These are phyloP conservation scores for Scomber japonicus DNA, from an alignment of 2,113 vertebrate genomes.

Conservation along the genomic window DNA sequence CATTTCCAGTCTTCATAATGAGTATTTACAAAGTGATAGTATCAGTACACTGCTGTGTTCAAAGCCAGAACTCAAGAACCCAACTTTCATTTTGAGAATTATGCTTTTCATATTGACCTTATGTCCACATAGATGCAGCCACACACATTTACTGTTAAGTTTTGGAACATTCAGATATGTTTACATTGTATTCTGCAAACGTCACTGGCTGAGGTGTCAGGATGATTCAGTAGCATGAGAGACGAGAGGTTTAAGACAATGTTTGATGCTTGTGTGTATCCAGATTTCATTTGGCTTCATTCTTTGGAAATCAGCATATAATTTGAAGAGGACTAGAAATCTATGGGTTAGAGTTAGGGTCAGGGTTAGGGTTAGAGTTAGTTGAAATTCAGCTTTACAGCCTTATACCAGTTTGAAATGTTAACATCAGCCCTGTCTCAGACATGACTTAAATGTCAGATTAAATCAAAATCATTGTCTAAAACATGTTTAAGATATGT, in stretches of 20 bases:
- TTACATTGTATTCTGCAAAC: slow-evolving; percentile 8
- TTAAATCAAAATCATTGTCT: not conserved
- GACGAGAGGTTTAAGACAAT: not conserved
- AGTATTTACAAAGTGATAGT: not conserved
- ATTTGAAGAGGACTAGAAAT: not conserved
- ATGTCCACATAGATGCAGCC: not conserved
- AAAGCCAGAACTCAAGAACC: not conserved
- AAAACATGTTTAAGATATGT: not conserved
- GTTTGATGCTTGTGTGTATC: not conserved
- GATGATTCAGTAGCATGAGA: slow-evolving; percentile 20
- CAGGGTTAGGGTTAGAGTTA: not conserved
- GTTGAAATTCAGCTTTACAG: not conserved
- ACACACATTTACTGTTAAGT: not conserved
- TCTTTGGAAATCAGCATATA: not conserved
- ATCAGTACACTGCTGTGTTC: not conserved
- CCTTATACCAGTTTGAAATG: not conserved
- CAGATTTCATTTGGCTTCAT: slow-evolving; percentile 26
- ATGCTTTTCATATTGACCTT: not conserved
- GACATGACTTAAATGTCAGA: not conserved
- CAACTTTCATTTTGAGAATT: not conserved
- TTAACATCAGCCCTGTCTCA: not conserved
- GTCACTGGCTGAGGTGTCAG: slow-evolving; percentile 14
- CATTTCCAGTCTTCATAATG: not conserved
- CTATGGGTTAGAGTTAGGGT: not conserved
- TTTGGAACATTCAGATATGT: slow-evolving; percentile 9